Percentiles rank a stretch among this genome's conserved stretches.
Evolutionary conservation across 2,113 vertebrate genomes (phyloP).

Genomic region (Sceloporus tristichus): DNA sequence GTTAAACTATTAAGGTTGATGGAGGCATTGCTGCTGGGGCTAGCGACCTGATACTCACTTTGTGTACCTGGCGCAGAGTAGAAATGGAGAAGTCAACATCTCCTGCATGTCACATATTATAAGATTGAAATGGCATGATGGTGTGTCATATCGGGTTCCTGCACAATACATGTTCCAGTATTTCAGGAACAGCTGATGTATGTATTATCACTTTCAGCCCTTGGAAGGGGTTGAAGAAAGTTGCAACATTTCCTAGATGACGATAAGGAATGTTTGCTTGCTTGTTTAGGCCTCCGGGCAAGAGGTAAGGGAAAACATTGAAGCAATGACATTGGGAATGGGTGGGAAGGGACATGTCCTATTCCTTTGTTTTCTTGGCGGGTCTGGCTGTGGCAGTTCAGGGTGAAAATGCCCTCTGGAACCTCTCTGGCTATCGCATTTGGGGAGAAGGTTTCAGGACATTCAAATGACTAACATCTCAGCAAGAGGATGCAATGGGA

Average conservation of each 20-base stretch:
- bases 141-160: background rate
- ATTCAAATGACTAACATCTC: constrained; percentile 48
- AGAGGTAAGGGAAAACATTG: background rate
- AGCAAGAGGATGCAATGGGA: constrained; percentile 26
- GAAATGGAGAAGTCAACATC: background rate
- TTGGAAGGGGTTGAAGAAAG: too few relatives aligned
- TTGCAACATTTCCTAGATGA: background rate
- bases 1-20: too few relatives aligned
- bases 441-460: background rate
- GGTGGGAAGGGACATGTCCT: background rate
- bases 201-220: background rate
- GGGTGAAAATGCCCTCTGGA: background rate
- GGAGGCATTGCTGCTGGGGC: too few relatives aligned
- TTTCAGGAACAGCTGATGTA: background rate
- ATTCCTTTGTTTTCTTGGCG: background rate
- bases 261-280: background rate
- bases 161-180: background rate
- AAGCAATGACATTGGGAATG: too few relatives aligned
- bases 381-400: background rate
- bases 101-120: background rate
- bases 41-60: too few relatives aligned
- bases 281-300: background rate
- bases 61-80: background rate
- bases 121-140: background rate
- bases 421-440: background rate